Conservation (phyloP, 1,140 invertebrate genomes). For the Aphidius ervi region DNA sequence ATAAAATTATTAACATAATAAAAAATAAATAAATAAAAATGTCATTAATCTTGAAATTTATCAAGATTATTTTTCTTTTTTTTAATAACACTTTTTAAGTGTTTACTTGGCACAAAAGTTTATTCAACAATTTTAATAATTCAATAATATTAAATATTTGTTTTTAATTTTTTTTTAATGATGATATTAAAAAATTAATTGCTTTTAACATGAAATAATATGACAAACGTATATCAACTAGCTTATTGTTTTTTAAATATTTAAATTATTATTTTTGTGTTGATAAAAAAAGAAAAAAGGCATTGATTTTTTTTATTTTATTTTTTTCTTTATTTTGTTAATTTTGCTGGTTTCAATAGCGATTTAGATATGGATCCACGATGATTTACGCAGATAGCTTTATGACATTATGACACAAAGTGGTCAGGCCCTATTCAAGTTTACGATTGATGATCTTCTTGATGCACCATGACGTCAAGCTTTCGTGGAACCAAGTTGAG, state of each 20-base stretch:
- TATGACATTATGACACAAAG: neutral
- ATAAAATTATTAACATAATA: too few species aligned
- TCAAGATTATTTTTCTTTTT: too few species aligned
- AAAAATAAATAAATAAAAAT: too few species aligned
- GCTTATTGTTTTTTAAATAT: neutral
- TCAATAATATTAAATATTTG: conserved; percentile 5
- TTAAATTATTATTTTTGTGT: conserved; percentile 2
- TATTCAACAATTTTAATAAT: too few species aligned
- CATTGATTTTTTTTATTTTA: too few species aligned
- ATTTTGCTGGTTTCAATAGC: neutral
- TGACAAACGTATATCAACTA: neutral
- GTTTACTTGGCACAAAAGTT: too few species aligned
- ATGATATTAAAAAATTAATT: conserved; percentile 39
- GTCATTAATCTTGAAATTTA: too few species aligned
- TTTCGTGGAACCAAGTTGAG: conserved; percentile 10
- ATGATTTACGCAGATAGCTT: neutral
- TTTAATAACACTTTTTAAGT: too few species aligned
- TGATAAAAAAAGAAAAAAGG: neutral
- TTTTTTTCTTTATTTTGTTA: neutral
- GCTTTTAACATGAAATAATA: conserved; percentile 39
- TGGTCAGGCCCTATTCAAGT: neutral
- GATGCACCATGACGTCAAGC: conserved; percentile 11
- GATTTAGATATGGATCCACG: neutral
- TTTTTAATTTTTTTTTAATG: conserved; percentile 17
- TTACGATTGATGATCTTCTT: conserved; percentile 11